Evolutionary conservation across 2,113 vertebrate genomes (phyloP).

Genomic region (Amia ocellicauda): DNA sequence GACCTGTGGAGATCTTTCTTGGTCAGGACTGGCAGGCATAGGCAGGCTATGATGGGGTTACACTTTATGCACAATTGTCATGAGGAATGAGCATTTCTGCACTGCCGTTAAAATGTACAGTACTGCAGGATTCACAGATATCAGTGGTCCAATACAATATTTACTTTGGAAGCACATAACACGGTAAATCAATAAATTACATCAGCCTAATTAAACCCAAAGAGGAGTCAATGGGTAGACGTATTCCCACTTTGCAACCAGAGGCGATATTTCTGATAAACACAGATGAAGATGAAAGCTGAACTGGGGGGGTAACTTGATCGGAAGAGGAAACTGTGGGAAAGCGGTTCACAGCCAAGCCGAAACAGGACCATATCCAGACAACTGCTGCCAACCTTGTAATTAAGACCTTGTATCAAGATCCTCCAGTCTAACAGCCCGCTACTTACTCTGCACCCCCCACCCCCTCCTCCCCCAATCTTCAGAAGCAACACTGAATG

Average conservation of each 20-base stretch:
- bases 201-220: conserved; percentile 15
- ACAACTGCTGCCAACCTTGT: neutral
- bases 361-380: too few species aligned
- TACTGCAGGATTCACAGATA: too few species aligned
- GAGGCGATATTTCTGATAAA: conserved; percentile 10
- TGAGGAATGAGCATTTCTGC: too few species aligned
- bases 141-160: conserved; percentile 14
- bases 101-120: too few species aligned
- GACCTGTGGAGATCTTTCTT: too few species aligned
- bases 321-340: neutral
- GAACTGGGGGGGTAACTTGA: neutral
- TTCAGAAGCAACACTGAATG: neutral
- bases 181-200: conserved; percentile 17
- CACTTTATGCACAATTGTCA: too few species aligned
- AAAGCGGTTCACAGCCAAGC: neutral
- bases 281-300: neutral
- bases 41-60: too few species aligned
- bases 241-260: neutral
- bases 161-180: conserved; percentile 19
- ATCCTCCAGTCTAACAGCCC: neutral
- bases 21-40: too few species aligned
- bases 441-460: neutral
- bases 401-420: neutral
- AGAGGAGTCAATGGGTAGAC: neutral
- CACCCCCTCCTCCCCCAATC: too few species aligned